phyloP scores from a whole-genome alignment of 2,113 vertebrate genomes.

The Xiphorhynchus elegans region DNA sequence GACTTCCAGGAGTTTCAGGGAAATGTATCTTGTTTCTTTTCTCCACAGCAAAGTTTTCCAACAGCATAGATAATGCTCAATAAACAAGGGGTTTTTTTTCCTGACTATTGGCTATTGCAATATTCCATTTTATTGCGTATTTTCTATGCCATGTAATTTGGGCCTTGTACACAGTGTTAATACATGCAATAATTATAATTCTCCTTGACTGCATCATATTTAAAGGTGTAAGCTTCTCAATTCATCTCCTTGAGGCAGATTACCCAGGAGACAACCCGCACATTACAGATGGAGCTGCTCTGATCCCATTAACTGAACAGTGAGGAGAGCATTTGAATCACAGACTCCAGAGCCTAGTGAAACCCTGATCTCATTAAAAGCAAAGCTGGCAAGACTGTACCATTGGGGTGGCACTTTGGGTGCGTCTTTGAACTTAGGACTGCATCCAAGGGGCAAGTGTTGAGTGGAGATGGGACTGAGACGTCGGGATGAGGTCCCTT shows the following conservation, averaged over 20 bases:
- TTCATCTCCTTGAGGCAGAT: slow-evolving; percentile 70
- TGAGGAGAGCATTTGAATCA: slow-evolving; percentile 56
- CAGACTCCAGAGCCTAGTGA: slow-evolving; percentile 62
- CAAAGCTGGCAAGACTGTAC: slow-evolving; percentile 33
- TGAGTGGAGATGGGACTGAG: slow-evolving; percentile 25
- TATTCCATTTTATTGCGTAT: slow-evolving; percentile 31
- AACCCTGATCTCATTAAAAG: slow-evolving; percentile 72
- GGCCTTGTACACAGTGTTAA: slow-evolving; percentile 53
- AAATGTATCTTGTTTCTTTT: slow-evolving; percentile 1
- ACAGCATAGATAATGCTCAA: neutral
- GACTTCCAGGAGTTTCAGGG: slow-evolving; percentile 9
- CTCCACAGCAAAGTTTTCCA: slow-evolving; percentile 22
- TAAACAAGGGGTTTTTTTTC: neutral
- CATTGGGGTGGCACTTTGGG: slow-evolving; percentile 45
- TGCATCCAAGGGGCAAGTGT: slow-evolving; percentile 3
- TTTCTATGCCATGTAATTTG: slow-evolving; percentile 55
- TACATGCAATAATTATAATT: slow-evolving; percentile 75
- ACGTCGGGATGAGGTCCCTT: neutral
- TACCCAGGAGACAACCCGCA: slow-evolving; percentile 66
- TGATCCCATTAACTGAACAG: slow-evolving; percentile 72
- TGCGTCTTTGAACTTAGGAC: slow-evolving; percentile 34
- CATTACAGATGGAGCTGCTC: slow-evolving; percentile 64
- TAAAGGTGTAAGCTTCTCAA: slow-evolving; percentile 71
- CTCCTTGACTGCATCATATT: slow-evolving; percentile 73
- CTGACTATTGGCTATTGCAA: neutral